Evolutionary conservation across 2,888 invertebrate species (phyloP).

Genomic region (Lutraria lutraria): DNA sequence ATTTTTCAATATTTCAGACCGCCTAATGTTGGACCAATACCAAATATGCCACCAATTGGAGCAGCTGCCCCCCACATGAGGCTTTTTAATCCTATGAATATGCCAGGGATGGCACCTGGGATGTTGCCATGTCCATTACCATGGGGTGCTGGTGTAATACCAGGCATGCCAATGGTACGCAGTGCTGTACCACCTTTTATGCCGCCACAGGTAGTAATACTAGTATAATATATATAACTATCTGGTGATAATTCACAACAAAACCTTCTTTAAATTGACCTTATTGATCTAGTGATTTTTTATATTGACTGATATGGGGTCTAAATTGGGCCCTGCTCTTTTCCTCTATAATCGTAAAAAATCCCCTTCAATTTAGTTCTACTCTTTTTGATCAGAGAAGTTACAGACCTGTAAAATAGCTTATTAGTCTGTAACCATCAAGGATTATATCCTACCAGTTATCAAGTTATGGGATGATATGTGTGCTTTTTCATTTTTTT

Average conservation of each 20-base stretch:
- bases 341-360: neutral
- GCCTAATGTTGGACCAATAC: conserved; percentile 56
- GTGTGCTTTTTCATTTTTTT: too few relatives aligned
- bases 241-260: neutral
- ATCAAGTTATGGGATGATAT: too few relatives aligned
- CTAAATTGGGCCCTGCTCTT: neutral
- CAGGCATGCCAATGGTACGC: conserved; percentile 21
- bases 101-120: conserved; percentile 1
- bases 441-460: too few relatives aligned
- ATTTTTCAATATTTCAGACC: conserved; percentile 36
- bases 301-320: neutral
- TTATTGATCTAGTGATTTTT: neutral
- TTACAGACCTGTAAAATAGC: too few relatives aligned
- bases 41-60: conserved; percentile 16
- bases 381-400: too few relatives aligned
- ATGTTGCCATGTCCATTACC: conserved; percentile 26
- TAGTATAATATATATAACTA: too few relatives aligned
- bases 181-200: neutral
- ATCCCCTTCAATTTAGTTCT: too few relatives aligned
- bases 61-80: conserved; percentile 49
- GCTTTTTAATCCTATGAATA: conserved; percentile 44
- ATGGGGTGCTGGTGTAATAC: conserved; percentile 62
- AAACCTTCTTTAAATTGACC: neutral
- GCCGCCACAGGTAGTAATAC: neutral
- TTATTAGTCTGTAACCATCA: too few relatives aligned